Percentiles rank a stretch among this genome's conserved stretches.
Conservation (phyloP, 2,797 vertebrate genomes). For the Natrix natrix region DNA sequence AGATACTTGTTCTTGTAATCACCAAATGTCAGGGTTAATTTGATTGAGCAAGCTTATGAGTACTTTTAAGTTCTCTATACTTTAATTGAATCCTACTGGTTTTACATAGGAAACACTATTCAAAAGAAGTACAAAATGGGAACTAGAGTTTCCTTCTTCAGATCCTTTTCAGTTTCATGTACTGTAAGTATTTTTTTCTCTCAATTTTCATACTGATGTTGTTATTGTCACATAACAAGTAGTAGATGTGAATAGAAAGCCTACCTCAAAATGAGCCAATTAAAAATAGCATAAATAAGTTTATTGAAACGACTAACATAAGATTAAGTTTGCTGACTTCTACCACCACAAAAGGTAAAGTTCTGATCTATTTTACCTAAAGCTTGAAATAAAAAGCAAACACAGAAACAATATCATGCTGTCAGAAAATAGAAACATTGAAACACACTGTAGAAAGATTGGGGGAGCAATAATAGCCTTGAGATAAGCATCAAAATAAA, state of each 20-base stretch:
- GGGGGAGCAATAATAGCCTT: not conserved
- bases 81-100: not conserved
- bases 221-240: not conserved
- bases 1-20: not conserved
- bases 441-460: not conserved
- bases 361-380: not conserved
- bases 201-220: not conserved
- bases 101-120: not conserved
- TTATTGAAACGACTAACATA: not conserved
- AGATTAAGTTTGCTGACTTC: not conserved
- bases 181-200: not conserved
- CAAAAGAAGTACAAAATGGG: not conserved
- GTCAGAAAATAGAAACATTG: not conserved
- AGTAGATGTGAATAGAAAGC: not conserved
- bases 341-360: not conserved
- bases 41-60: not conserved
- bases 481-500: not conserved
- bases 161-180: not conserved
- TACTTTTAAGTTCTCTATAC: not conserved
- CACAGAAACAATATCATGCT: not conserved
- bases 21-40: not conserved
- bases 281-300: not conserved
- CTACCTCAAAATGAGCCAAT: not conserved
- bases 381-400: not conserved
- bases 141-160: not conserved